phyloP scores from a whole-genome alignment of 2,888 invertebrate species.

The Temnothorax ravouxi region DNA sequence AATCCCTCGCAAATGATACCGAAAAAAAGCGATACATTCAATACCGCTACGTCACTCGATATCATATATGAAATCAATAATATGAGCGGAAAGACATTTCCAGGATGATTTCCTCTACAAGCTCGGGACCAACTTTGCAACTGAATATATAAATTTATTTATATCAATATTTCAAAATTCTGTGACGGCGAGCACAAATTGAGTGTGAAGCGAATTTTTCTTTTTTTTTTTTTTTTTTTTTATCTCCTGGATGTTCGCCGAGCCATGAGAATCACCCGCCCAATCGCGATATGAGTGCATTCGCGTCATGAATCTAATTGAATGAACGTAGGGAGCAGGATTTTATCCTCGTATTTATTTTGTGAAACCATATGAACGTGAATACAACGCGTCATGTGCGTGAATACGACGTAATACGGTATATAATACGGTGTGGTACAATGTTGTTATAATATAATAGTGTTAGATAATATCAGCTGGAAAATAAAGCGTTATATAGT shows the following conservation, averaged over 20 bases:
- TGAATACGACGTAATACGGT: neutral
- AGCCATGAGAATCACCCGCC: neutral
- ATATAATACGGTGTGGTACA: neutral
- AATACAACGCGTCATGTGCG: neutral
- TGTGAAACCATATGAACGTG: slow-evolving; percentile 6
- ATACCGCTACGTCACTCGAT: slow-evolving; percentile 11
- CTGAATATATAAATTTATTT: slow-evolving; percentile 4
- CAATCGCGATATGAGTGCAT: neutral
- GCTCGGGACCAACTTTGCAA: neutral
- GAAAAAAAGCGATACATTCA: slow-evolving; percentile 11
- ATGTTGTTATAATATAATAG: too few relatives aligned
- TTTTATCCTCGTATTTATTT: slow-evolving; percentile 25
- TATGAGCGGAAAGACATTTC: neutral
- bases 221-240: neutral
- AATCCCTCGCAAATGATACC: slow-evolving; percentile 6
- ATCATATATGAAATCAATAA: slow-evolving; percentile 27
- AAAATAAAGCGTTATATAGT: slow-evolving; percentile 5
- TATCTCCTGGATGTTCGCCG: slow-evolving; percentile 3
- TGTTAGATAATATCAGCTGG: slow-evolving; percentile 24
- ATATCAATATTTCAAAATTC: slow-evolving; percentile 28
- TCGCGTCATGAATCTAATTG: slow-evolving; percentile 14
- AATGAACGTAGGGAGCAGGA: neutral
- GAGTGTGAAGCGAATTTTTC: neutral
- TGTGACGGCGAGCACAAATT: neutral
- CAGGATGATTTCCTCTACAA: neutral